Evolutionary conservation across 1,140 invertebrate species (phyloP), one percentile per base, ranked within the genome.

Genomic region (Neotoxoptera formosana): DNA sequence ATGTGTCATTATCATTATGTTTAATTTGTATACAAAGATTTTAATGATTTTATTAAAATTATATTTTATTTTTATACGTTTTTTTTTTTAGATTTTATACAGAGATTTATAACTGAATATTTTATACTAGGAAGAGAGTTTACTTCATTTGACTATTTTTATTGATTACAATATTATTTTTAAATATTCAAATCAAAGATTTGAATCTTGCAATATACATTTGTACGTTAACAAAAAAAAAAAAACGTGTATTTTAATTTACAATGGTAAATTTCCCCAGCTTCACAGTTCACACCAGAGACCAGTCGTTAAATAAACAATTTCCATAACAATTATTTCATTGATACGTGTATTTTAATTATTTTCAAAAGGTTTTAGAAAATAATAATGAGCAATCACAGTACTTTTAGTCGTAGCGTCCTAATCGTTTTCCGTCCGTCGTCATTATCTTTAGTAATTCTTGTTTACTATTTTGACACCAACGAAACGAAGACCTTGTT

Each of bases 391-490:
- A 53, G 8, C 48, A 53, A 53, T 89, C 51, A 53, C n/a, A 36
- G 23, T n/a, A 51, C 36, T 45, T 8, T 34, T 88, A 88, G 86
- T 34, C n/a, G 47, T 87, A 30, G 30, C 30, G 47, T 87, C 30
- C 25, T 45, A 88, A 88, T 88, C 20, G 30, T 51, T 34, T 36
- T 53, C 20, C 87, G n/a, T 34, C n/a, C 48, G 47, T 51, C 48
- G 25, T 89, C 20, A 89, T 86, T 86, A 51, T 48, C 23, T 25
- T 23, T 88, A 48, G 25, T 51, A 88, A 48, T 90, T 56, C n/a
- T 88, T 88, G 48, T 88, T 88, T 88, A 48, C n/a, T 76, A 8
- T 36, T 90, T 90, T 41, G 53, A 90, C 88, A 41, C 23, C 53
- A n/a, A 21, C 30, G 47, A 51, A 88, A 88, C n/a, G 48, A 90